Conservation (phyloP, 1,140 invertebrate genomes). For the Danaus plexippus region DNA sequence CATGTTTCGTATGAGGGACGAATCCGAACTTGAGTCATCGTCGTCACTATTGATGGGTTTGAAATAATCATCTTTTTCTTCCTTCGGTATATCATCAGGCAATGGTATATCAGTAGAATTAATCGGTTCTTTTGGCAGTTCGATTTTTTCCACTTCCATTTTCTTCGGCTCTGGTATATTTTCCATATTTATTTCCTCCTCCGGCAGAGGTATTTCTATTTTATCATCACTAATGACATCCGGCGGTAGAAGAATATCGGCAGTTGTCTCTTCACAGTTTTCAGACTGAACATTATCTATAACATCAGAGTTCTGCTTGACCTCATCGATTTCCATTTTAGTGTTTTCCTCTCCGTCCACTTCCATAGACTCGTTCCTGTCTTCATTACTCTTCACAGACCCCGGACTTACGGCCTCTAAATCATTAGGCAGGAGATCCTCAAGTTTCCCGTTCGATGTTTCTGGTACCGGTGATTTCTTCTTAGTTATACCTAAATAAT, state of each 20-base stretch:
- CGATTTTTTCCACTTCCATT: conserved; percentile 50
- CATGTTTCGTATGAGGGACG: conserved; percentile 57
- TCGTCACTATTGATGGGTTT: conserved; percentile 57
- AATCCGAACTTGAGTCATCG: conserved; percentile 58
- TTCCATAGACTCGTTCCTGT: conserved; percentile 52
- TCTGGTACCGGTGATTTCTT: conserved; percentile 43
- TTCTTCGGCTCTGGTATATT: conserved; percentile 53
- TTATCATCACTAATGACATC: conserved; percentile 37
- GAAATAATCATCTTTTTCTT: conserved; percentile 46
- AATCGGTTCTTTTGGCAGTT: conserved; percentile 46
- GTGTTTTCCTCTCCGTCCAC: conserved; percentile 34
- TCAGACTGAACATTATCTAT: conserved; percentile 73
- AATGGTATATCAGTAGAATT: conserved; percentile 48
- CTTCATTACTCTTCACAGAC: conserved; percentile 75
- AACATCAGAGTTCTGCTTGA: conserved; percentile 73
- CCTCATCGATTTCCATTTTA: conserved; percentile 48
- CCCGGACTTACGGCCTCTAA: conserved; percentile 85
- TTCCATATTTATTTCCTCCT: conserved; percentile 54
- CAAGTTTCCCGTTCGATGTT: conserved; percentile 45
- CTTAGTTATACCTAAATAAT: conserved; percentile 82
- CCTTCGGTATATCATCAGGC: conserved; percentile 44
- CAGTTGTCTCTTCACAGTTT: conserved; percentile 52
- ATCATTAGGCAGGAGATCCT: conserved; percentile 80
- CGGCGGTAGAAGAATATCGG: conserved; percentile 70
- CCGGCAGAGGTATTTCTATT: conserved; percentile 44